Evolutionary conservation across 1,140 invertebrate genomes (phyloP).

Genomic region (Drosophila triauraria): DNA sequence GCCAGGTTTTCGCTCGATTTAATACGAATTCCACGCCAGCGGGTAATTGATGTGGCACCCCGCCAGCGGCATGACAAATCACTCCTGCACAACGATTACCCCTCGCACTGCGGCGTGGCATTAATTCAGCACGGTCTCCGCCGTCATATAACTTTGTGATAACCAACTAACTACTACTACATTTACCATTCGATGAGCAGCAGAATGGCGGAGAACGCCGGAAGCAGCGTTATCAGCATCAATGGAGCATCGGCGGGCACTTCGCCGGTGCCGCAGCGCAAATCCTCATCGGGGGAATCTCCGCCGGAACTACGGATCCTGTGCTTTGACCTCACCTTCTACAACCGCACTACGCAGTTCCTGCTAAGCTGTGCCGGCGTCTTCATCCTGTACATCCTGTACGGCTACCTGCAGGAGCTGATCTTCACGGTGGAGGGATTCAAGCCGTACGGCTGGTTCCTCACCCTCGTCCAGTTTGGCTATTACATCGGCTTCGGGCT

Average conservation of each 20-base stretch:
- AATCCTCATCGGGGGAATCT: conserved; percentile 51
- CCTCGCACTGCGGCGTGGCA: conserved; percentile 52
- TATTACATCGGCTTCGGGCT: conserved; percentile 94
- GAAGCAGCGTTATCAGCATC: conserved; percentile 67
- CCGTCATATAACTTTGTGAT: conserved; percentile 35
- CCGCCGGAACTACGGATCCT: conserved; percentile 87
- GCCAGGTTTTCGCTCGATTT: background rate
- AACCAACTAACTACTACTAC: conserved; percentile 22
- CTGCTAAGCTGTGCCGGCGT: conserved; percentile 91
- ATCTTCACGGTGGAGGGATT: conserved; percentile 96
- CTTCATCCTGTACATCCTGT: conserved; percentile 95
- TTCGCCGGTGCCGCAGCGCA: conserved; percentile 35
- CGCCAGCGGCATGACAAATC: conserved; percentile 32
- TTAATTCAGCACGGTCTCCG: conserved; percentile 9
- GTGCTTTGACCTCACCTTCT: conserved; percentile 90
- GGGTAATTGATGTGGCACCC: conserved; percentile 2
- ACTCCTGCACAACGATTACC: background rate
- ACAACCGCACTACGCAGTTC: conserved; percentile 90
- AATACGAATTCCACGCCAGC: background rate
- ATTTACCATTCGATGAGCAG: conserved; percentile 12
- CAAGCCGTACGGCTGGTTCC: conserved; percentile 95
- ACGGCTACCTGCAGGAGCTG: conserved; percentile 97
- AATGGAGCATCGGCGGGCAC: conserved; percentile 17
- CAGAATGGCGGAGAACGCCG: conserved; percentile 43
- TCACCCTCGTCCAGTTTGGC: conserved; percentile 96